Base-by-base conservation (phyloP, 2,113 vertebrate genomes). In the Platichthys stellatus region DNA sequence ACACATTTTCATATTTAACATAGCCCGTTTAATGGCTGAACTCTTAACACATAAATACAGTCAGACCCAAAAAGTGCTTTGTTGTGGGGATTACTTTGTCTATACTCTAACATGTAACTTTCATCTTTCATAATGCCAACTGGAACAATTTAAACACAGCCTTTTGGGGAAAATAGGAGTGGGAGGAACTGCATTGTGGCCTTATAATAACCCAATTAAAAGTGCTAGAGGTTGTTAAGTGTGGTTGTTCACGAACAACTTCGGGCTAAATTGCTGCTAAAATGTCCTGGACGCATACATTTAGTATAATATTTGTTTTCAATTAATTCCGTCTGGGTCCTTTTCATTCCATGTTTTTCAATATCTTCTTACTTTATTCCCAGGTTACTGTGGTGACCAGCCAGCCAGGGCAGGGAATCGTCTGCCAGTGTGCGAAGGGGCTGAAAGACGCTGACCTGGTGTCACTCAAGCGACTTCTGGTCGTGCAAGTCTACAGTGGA, bases 321-420 rank as follows among this genome's bases (percentile, higher is more conserved):
- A 31, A 31, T 31, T 31, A 8, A 31, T 31, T 31, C 31, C 31
- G 31, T 2, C 31, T 31, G 31, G 31, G 6, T 31, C 31, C 31
- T 31, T 31, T 31, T 31, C 6, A 31, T 31, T 31, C 31, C 45
- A 14, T 47, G 15, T 3, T 43, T 43, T 43, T 43, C 11, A 43
- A 12, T 43, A 51, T 18, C 47, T 20, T 51, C 1, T 51, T 15
- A 51, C 47, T 38, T 1, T 66, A n/a, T 79, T 56, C 31, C 28
- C 90, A 99, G 98, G 93, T 98, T 83, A 96, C 95, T 0, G 74
- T 99, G 88, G 83, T 99, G 87, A 98, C 96, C 72, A 92, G 95
- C 69, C 96, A 95, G 64, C 76, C 91, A 5, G 93, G 95, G 63
- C 92, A 59, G 49, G 82, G 92, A 10, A 67, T 96, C 61, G 92